Percentiles rank a stretch among this genome's conserved stretches.
phyloP scores from a whole-genome alignment of 64 coral and sea anemone species.

The Actinia tenebrosa region DNA sequence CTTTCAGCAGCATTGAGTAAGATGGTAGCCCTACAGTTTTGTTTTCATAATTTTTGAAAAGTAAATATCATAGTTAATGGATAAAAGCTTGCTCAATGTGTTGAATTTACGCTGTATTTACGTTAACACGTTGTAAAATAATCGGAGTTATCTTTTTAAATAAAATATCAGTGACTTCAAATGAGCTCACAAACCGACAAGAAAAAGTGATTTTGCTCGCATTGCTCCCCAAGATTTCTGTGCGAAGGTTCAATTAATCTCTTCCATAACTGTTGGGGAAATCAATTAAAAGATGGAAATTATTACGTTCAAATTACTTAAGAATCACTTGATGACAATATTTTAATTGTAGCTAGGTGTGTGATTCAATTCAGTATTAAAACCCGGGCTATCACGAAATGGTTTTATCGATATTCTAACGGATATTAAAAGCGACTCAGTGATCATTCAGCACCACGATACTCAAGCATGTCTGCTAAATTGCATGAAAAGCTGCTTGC shows the following conservation, averaged over 20 bases:
- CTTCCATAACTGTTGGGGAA: neutral
- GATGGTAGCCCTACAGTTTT: neutral
- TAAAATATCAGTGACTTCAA: conserved; percentile 2
- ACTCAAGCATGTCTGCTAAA: neutral
- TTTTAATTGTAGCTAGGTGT: neutral
- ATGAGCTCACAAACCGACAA: neutral
- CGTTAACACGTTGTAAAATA: neutral
- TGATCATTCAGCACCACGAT: neutral
- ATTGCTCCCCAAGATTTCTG: neutral
- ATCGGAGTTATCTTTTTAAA: neutral
- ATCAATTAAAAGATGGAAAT: neutral
- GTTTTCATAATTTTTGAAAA: neutral
- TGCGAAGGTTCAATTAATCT: neutral
- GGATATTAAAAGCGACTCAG: neutral
- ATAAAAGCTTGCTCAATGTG: neutral
- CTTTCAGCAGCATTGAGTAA: too few species aligned
- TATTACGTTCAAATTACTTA: neutral
- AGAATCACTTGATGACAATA: neutral
- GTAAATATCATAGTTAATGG: conserved; percentile 2
- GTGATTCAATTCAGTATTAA: neutral
- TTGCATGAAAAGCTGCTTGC: neutral
- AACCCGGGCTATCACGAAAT: neutral
- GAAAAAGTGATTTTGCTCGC: neutral
- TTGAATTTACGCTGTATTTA: neutral
- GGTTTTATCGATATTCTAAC: neutral